Evolutionary conservation across 2,113 vertebrate genomes (phyloP), one percentile per base, ranked within the genome.

Genomic region (Entomyzon cyanotis): DNA sequence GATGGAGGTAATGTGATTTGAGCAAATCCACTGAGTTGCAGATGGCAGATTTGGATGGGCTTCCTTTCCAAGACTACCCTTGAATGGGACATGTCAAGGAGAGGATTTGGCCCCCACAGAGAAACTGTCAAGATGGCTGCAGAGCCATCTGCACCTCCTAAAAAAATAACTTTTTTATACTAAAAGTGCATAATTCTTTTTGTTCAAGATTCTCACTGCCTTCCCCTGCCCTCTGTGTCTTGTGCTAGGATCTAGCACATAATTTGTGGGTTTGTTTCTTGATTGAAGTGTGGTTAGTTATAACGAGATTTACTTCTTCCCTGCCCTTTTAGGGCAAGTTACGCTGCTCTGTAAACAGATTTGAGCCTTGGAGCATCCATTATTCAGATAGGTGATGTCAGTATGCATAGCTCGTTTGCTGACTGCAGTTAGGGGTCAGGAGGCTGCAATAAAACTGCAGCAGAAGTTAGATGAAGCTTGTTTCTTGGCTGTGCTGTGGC

Each of bases 361-460:
- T 73, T 56, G 69, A 75, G 64, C 9, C 64, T 28, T 14, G 23
- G 82, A 67, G 71, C 82, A 76, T 94, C 56, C 88, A 58, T 92
- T 71, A 84, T 89, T 93, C 47, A 93, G 58, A 69, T 70, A 58
- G 69, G 11, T 73, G 33, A 28, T 93, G 94, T 93, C 85, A 80
- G 70, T 74, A 74, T 74, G 80, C 31, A 6, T 37, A 60, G 67
- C 62, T 93, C 2, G 0, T 91, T 94, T 28, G 21, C 83, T 90
- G 62, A 22, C 71, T 69, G 47, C 60, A 52, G 84, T 62, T 42
- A 18, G 12, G 71, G 78, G 79, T 95, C 90, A 91, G 62, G 75
- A 85, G 53, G 62, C 89, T 77, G 88, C 64, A 67, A 8, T 75
- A 68, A 84, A 85, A 49, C 79, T 85, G 52, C 80, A 64, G 17